phyloP scores from a whole-genome alignment of 2,888 invertebrate genomes.

The Chrysolina haemoptera region DNA sequence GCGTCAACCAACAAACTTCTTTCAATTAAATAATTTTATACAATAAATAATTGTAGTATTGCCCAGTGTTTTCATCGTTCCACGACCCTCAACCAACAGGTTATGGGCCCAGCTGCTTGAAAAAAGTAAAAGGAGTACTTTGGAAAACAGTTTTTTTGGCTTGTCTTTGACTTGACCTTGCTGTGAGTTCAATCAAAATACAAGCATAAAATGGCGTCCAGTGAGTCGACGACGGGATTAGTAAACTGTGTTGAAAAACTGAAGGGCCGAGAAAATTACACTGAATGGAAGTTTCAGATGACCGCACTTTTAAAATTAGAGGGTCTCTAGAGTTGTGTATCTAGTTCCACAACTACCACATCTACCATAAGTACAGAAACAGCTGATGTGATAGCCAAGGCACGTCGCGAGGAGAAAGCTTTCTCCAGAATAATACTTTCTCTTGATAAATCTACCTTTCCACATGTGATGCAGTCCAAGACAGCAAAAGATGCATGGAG shows the following conservation, averaged over 20 bases:
- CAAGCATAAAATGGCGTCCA: not conserved
- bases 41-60: no score
- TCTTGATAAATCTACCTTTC: no score
- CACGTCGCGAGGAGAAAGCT: conserved; percentile 42
- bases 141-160: not conserved
- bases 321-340: conserved; percentile 40
- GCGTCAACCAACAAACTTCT: no score
- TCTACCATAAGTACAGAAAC: not conserved
- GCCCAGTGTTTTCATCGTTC: no score
- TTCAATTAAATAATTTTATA: no score
- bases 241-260: conserved; percentile 35
- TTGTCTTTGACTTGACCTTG: no score
- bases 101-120: not conserved
- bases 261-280: conserved; percentile 42
- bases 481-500: no score
- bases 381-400: not conserved
- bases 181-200: no score
- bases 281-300: conserved; percentile 45
- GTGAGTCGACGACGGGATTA: not conserved
- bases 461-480: no score
- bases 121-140: not conserved
- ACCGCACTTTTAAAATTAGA: conserved; percentile 41
- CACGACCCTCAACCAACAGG: no score
- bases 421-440: conserved; percentile 43
- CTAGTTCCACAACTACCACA: not conserved